phyloP scores from a whole-genome alignment of 2,888 invertebrate genomes.

The Bhutanitis thaidina region DNA sequence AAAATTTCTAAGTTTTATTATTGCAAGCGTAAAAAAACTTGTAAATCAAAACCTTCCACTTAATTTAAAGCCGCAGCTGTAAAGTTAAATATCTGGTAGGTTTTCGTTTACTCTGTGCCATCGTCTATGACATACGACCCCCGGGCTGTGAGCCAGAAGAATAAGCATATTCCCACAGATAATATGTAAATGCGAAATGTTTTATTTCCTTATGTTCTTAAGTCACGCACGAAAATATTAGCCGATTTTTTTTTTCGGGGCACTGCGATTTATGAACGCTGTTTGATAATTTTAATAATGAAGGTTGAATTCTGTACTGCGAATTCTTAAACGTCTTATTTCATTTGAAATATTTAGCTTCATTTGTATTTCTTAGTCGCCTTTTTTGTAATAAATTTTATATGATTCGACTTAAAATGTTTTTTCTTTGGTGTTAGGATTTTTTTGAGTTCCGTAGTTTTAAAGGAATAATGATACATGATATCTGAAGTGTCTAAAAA shows the following conservation, averaged over 20 bases:
- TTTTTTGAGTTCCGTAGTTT: no score
- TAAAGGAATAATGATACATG: no score
- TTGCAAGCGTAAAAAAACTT: no score
- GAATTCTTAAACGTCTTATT: no score
- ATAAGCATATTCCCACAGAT: slow-evolving; percentile 15
- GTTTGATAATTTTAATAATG: slow-evolving; percentile 1
- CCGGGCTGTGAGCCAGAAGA: slow-evolving; percentile 12
- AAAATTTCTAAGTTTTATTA: no score
- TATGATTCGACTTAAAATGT: no score
- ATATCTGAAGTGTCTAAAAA: no score
- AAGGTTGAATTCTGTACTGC: no score
- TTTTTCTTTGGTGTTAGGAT: no score
- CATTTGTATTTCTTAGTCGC: no score
- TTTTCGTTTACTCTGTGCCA: slow-evolving; percentile 9
- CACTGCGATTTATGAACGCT: slow-evolving; percentile 7
- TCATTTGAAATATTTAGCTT: no score
- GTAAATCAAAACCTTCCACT: slow-evolving; percentile 5
- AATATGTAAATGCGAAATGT: slow-evolving; percentile 17
- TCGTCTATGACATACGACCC: slow-evolving; percentile 12
- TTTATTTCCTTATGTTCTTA: slow-evolving; percentile 18
- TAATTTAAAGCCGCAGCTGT: slow-evolving; percentile 3
- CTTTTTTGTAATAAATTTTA: no score
- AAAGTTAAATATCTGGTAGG: slow-evolving; percentile 4
- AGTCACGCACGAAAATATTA: slow-evolving; percentile 12
- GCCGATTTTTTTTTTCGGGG: slow-evolving; percentile 16